Conservation (phyloP, 53 echinoderm and acorn worm species). For the Antedon mediterranea region DNA sequence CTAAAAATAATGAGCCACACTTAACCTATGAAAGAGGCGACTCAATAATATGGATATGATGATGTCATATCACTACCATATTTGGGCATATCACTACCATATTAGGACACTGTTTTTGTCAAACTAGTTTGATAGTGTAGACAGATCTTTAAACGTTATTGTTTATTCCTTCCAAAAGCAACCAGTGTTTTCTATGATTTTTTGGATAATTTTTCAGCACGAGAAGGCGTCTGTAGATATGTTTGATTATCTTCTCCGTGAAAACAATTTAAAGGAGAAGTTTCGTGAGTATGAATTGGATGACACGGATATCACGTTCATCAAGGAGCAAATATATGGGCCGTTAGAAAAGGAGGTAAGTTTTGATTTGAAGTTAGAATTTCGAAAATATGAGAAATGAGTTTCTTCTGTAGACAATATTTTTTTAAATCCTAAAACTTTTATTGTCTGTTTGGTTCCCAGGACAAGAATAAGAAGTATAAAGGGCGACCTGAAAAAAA, state of each 20-base stretch:
- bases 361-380: too few species aligned
- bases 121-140: too few species aligned
- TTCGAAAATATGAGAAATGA: neutral
- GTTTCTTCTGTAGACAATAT: neutral
- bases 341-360: neutral
- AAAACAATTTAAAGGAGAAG: conserved; percentile 35
- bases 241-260: conserved; percentile 77
- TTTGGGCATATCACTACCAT: too few species aligned
- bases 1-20: too few species aligned
- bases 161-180: too few species aligned
- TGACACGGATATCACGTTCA: conserved; percentile 52
- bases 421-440: neutral
- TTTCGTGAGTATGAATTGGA: conserved; percentile 28
- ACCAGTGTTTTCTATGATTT: neutral
- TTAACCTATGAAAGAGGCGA: too few species aligned
- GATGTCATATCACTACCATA: too few species aligned
- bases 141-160: too few species aligned
- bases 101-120: too few species aligned
- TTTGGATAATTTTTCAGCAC: conserved; percentile 36
- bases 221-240: conserved; percentile 71
- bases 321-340: conserved; percentile 82
- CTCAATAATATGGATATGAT: too few species aligned
- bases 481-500: conserved; percentile 55
- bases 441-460: neutral
- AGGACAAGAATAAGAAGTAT: conserved; percentile 33